Evolutionary conservation across 2,888 invertebrate species (phyloP), one percentile per base, ranked within the genome.

Genomic region (Hirtodrosophila cameraria): DNA sequence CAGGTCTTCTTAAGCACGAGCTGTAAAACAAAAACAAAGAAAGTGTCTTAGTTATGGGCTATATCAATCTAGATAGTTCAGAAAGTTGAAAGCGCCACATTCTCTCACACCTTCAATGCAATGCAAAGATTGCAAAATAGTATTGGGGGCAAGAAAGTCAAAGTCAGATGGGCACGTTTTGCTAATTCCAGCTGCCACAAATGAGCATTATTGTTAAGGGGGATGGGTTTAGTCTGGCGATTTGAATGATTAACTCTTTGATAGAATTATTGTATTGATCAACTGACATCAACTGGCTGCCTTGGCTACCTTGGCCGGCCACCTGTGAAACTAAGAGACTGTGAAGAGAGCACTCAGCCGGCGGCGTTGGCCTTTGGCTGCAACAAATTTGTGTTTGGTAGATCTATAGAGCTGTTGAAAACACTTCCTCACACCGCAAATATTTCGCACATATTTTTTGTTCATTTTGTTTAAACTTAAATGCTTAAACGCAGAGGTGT

Each of bases 1-100:
- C 75, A 88, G 69, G 78, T 84, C 75, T 90, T 89, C 74, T 86
- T 88, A 33, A 85, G 68, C 53, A 87, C 86, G 54, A 85, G 79
- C 90, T 90, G 75, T 1, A 84, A 33, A 4, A 41, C 33, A 48
- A 39, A 38, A 31, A 23, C 39, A 43, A 41, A 69, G 46, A 72
- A 68, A 72, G 67, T n/a, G n/a, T 57, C 16, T 70, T 53, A 63
- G 63, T 27, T 2, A 5, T 1, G 27, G 27, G 23, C 15, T 41
- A 15, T 50, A 41, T 60, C 38, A 36, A 45, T 57, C 23, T 9
- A 31, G 53, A 63, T 64, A 53, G 43, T 13, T 15, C 30, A 30
- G 60, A 64, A 63, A 66, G 53, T 63, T 35, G 33, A 38, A 55
- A 50, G 60, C 20, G 35, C 27, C 35, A 36, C 28, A 82, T 83